Percentiles rank a stretch among this genome's conserved stretches.
Conservation (phyloP, 2,888 invertebrate genomes). For the Gymnoscelis rufifasciata region DNA sequence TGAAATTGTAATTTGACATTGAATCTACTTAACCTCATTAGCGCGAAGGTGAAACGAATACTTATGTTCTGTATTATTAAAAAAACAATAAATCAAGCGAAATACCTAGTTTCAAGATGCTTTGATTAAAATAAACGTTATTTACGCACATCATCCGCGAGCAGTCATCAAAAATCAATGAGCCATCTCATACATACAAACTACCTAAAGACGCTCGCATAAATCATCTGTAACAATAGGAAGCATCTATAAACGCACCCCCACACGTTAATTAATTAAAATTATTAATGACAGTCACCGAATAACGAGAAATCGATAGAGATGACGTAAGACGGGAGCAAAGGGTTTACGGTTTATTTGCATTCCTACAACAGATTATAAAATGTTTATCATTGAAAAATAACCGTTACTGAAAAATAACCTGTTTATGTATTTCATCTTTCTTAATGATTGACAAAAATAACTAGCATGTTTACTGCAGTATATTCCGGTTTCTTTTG, state of each 20-base stretch:
- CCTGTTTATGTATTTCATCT: no score
- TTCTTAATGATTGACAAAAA: no score
- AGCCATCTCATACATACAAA: conserved; percentile 43
- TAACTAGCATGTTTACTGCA: no score
- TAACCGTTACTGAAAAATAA: no score
- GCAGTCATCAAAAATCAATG: conserved; percentile 69
- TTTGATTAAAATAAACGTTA: background rate
- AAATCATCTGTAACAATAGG: conserved; percentile 58
- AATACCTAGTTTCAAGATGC: background rate
- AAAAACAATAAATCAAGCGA: no score
- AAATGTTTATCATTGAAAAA: conserved; percentile 6
- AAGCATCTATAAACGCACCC: conserved; percentile 30
- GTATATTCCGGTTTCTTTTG: no score
- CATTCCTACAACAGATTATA: background rate
- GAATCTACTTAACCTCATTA: background rate
- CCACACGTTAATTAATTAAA: conserved; percentile 66
- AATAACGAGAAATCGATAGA: conserved; percentile 71
- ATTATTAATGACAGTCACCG: conserved; percentile 69
- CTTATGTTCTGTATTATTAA: no score
- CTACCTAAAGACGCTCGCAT: conserved; percentile 40
- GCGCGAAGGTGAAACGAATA: background rate
- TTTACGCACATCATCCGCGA: conserved; percentile 10
- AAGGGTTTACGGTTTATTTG: conserved; percentile 15
- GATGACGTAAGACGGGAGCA: conserved; percentile 19
- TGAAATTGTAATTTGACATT: conserved; percentile 5